Percentiles rank a stretch among this genome's conserved stretches.
Evolutionary conservation across 2,113 vertebrate genomes (phyloP).

Genomic region (Cromileptes altivelis): DNA sequence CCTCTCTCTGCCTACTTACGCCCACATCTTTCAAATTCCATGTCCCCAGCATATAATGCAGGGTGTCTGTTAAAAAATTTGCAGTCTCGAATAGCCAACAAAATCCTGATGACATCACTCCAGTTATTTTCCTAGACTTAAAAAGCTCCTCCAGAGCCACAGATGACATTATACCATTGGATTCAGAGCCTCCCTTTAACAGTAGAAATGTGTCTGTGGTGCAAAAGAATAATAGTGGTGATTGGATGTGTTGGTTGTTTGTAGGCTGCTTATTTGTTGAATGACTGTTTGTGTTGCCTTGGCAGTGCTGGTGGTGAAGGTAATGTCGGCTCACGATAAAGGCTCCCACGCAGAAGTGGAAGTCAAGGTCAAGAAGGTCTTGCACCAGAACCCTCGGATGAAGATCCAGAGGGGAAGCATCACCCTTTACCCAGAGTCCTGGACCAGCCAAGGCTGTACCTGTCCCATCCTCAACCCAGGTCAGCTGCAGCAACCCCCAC

Average conservation of each 20-base stretch:
- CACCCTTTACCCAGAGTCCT: slow-evolving; percentile 93
- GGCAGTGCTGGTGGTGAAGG: slow-evolving; percentile 92
- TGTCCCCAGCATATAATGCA: not conserved
- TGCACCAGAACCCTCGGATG: slow-evolving; percentile 88
- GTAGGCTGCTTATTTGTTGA: not conserved
- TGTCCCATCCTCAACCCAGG: slow-evolving; percentile 96
- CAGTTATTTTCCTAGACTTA: not conserved
- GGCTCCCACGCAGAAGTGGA: slow-evolving; percentile 96
- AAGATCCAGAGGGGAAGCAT: slow-evolving; percentile 88
- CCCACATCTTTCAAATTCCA: not conserved
- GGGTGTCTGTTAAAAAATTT: not conserved
- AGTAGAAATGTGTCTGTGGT: not conserved
- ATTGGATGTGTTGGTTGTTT: not conserved
- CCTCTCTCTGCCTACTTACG: not conserved
- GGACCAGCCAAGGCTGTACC: slow-evolving; percentile 94
- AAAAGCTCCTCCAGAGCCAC: not conserved
- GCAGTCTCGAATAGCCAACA: not conserved
- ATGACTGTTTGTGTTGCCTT: slow-evolving; percentile 11
- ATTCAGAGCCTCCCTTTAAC: not conserved
- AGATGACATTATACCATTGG: not conserved
- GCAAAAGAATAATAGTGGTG: not conserved
- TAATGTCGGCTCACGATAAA: slow-evolving; percentile 95
- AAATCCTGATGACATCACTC: not conserved
- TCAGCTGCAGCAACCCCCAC: slow-evolving; percentile 69
- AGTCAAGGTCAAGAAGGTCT: slow-evolving; percentile 94